phyloP scores from a whole-genome alignment of 2,797 vertebrate species.

The Muscicapa comitata region DNA sequence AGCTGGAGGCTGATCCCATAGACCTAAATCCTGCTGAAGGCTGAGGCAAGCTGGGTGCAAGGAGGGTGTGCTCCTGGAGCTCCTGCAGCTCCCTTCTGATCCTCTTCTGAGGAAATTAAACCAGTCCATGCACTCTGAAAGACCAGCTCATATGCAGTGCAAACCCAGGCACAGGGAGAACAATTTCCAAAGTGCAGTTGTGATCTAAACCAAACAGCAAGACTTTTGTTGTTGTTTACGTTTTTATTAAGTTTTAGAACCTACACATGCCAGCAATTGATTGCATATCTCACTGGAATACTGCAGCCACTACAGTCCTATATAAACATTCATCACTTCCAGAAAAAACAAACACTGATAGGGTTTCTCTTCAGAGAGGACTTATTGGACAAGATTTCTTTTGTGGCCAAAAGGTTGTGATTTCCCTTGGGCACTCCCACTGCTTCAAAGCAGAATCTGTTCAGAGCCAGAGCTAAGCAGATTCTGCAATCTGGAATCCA shows the following conservation, averaged over 20 bases:
- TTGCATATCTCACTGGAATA: background rate
- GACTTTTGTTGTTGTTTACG: background rate
- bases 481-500: background rate
- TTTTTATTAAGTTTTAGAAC: background rate
- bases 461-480: background rate
- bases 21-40: background rate
- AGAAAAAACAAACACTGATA: background rate
- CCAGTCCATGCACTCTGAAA: background rate
- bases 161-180: background rate
- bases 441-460: background rate
- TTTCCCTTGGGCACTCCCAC: background rate
- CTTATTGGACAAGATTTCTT: background rate
- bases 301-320: accelerated
- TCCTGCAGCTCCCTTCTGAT: background rate
- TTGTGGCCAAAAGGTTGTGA: background rate
- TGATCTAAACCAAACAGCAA: background rate
- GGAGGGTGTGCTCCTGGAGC: background rate
- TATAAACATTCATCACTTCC: background rate
- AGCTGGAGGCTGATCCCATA: no score
- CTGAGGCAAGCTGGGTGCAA: background rate
- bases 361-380: background rate
- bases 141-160: background rate
- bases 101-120: background rate
- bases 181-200: background rate
- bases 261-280: background rate